Evolutionary conservation across 2,888 invertebrate genomes (phyloP), one percentile per base, ranked within the genome.

Genomic region (Phengaris arion): DNA sequence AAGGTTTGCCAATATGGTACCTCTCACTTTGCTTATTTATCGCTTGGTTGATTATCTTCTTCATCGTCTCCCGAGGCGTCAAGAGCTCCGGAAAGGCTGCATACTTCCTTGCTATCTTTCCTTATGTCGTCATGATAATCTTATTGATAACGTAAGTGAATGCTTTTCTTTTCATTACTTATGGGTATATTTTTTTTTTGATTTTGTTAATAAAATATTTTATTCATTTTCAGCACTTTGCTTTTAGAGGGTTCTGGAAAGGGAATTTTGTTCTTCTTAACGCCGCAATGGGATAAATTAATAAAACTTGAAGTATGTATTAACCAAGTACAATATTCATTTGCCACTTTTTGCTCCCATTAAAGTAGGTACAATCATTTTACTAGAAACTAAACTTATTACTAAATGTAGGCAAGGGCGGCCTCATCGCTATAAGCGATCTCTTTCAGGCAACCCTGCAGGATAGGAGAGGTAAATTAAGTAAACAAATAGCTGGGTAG

Each of bases 71-170:
- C 52, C 94, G 95, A 80, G 97, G 97, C 3, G 96, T 97, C 1
- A 96, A 96, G 84, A 96, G 96, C 83, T 96, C 97, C 0, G 97
- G 97, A 54, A 97, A 97, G 88, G 96, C 96, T 0, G 96, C 98
- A 0, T 98, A 98, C 86, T 97, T 98, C 87, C 95, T 98, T 6
- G 98, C 98, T 0, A 85, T 98, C 3, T 97, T 98, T 85, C 98
- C 98, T 0, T 97, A 97, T 82, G 94, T 96, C 2, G 95, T 98
- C 68, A 94, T 98, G 85, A 86, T 97, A 68, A 95, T 96, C 51
- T 90, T 98, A 75, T 93, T 98, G 3, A 94, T 97, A 75, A 94
- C 93, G 90, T 93, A 77, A 80, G 82, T 76, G 15, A 9, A 74
- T 9, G 10, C 12, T 13, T 22, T 15, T 22, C 1, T 1, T 68